Conservation (phyloP, 2,888 invertebrate genomes). For the Pteria penguin region DNA sequence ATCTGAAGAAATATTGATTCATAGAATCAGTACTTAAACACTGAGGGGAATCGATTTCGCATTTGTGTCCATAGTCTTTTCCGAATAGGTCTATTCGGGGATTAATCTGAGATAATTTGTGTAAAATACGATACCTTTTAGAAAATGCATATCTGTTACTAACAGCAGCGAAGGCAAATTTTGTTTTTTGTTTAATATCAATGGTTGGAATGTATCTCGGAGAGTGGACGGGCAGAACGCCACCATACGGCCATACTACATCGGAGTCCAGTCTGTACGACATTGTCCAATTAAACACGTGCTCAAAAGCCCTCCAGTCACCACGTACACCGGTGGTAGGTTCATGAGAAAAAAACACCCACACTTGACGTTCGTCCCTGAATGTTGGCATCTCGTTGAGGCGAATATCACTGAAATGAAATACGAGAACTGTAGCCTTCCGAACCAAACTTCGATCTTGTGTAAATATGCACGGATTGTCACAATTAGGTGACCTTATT, state of each 20-base stretch:
- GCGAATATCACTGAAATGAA: slow-evolving; percentile 52
- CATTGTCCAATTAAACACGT: slow-evolving; percentile 68
- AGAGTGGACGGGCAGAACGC: slow-evolving; percentile 22
- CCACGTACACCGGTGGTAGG: slow-evolving; percentile 61
- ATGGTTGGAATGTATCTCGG: slow-evolving; percentile 32
- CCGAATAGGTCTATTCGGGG: slow-evolving; percentile 60
- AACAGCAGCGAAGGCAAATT: slow-evolving; percentile 36
- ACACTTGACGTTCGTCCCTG: slow-evolving; percentile 59
- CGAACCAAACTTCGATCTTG: no score
- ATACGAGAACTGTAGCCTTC: slow-evolving; percentile 61
- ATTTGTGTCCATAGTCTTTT: slow-evolving; percentile 51
- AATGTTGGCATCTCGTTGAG: slow-evolving; percentile 48
- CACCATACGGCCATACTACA: slow-evolving; percentile 57
- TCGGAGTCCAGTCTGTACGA: slow-evolving; percentile 64
- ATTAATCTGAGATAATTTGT: slow-evolving; percentile 39
- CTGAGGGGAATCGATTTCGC: slow-evolving; percentile 22
- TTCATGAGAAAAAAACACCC: slow-evolving; percentile 64
- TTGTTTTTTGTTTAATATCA: slow-evolving; percentile 41
- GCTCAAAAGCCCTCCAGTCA: slow-evolving; percentile 48
- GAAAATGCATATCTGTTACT: slow-evolving; percentile 52
- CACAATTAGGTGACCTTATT: no score
- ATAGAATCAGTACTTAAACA: slow-evolving; percentile 48
- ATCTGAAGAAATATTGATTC: slow-evolving; percentile 62
- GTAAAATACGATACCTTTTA: slow-evolving; percentile 43
- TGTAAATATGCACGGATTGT: no score